phyloP scores from a whole-genome alignment of 2,113 vertebrate genomes.

The Thomomys bottae region DNA sequence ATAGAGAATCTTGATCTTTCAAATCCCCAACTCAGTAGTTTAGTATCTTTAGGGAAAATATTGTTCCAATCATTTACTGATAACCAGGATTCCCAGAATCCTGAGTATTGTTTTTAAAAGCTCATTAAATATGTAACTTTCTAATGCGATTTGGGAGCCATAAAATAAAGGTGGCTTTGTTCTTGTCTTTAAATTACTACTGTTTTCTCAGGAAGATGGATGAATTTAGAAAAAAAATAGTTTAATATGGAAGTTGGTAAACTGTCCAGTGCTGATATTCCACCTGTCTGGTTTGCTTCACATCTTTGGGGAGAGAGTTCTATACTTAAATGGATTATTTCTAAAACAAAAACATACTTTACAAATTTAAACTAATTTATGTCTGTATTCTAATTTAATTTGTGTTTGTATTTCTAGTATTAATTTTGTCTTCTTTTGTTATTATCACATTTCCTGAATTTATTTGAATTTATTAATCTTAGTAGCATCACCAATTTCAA shows the following conservation, averaged over 20 bases:
- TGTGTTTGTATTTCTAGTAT: constrained; percentile 48
- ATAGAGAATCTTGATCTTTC: not conserved
- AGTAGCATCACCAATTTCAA: not conserved
- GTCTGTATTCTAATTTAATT: not conserved
- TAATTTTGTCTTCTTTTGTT: not conserved
- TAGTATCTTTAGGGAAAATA: constrained; percentile 45
- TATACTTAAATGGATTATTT: not conserved
- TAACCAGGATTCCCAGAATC: constrained; percentile 9
- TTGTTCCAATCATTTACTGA: not conserved
- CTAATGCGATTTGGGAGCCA: not conserved
- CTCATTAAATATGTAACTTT: constrained; percentile 36
- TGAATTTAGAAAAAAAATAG: not conserved
- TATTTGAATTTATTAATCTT: constrained; percentile 4
- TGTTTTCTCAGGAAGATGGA: constrained; percentile 28
- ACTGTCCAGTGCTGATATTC: not conserved
- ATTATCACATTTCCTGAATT: constrained; percentile 21
- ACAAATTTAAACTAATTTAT: constrained; percentile 5
- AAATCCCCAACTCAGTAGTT: not conserved
- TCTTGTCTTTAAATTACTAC: constrained; percentile 35
- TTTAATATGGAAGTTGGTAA: not conserved
- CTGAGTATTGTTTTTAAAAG: constrained; percentile 10
- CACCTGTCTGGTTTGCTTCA: not conserved
- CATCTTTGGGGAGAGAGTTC: not conserved
- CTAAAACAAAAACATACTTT: constrained; percentile 1
- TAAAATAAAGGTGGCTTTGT: not conserved